Base-by-base conservation (phyloP, 2,113 vertebrate genomes). In the Apteryx mantelli region DNA sequence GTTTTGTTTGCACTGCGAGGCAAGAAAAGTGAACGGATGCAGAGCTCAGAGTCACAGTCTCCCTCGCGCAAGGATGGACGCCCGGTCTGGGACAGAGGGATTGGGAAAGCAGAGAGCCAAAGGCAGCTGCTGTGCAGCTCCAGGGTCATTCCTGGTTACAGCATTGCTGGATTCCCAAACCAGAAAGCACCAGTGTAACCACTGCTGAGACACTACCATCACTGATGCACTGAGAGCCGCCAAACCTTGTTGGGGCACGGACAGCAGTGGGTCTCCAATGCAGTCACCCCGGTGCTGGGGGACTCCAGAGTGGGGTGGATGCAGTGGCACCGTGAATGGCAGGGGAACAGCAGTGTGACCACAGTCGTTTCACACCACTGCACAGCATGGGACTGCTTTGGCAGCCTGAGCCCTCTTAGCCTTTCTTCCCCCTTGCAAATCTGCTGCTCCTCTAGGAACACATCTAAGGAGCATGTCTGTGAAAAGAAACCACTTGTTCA, bases 1-100 rank as follows among this genome's bases (percentile, higher is more conserved):
- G 93, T 55, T 91, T 93, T 94, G 84, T 92, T 96, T 91, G 61
- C 90, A 87, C 56, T 82, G 40, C 6, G 30, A 94, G 44, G 86
- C 78, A 25, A 25, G 14, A 83, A 68, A 93, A 92, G 61, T 28
- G 52, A 92, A 82, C 5, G 55, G 79, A 68, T 18, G 1, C 34
- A 86, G 80, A 91, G 42, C 56, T 94, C 70, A 3, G 9, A 88
- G 28, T 64, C 83, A 13, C 3, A 48, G 40, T 58, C 11, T 71
- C 78, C 86, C 40, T 79, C 53, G 0, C 13, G 24, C 25, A 22
- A 82, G 61, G 3, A 44, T 64, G 60, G 32, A 73, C 40, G 70
- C n/a, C 17, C 42, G 90, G 38, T 46, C 21, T 56, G 64, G 64
- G 44, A 86, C 22, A 42, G 28, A 73, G n/a, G 34, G 13, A 84